Conservation (phyloP, 2,888 invertebrate genomes). For the Capitulum mitella region DNA sequence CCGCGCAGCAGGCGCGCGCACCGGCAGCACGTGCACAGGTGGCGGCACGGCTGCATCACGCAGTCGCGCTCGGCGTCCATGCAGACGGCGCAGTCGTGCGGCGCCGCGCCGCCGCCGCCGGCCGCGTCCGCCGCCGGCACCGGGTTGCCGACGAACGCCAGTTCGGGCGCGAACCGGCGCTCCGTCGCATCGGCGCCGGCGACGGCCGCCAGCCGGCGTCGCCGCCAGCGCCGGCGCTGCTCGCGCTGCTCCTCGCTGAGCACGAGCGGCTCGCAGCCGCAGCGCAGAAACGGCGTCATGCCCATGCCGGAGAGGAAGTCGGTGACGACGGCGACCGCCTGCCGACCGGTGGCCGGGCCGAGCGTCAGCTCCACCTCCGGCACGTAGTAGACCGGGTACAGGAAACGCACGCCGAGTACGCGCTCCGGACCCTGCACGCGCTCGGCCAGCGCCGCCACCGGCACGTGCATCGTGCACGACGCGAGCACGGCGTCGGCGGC, state of each 20-base stretch:
- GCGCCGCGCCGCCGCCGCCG: neutral
- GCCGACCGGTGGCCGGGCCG: conserved; percentile 40
- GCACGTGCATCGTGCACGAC: neutral
- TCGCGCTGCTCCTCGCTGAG: conserved; percentile 46
- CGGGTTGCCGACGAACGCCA: conserved; percentile 14
- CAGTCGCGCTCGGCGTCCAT: conserved; percentile 20
- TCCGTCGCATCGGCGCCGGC: neutral
- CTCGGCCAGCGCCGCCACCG: neutral
- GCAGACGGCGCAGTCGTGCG: conserved; percentile 20
- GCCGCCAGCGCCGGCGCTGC: conserved; percentile 32
- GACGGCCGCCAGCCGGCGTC: neutral
- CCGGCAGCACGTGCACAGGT: conserved; percentile 16
- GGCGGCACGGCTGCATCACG: neutral
- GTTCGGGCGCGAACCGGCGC: neutral
- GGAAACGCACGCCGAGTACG: conserved; percentile 45
- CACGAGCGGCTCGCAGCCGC: conserved; percentile 45
- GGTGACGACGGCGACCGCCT: conserved; percentile 43
- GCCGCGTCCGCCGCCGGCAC: neutral
- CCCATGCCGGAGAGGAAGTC: conserved; percentile 45
- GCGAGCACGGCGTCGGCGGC: neutral
- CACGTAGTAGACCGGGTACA: conserved; percentile 47
- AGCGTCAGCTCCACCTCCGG: conserved; percentile 43
- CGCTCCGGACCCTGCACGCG: conserved; percentile 40
- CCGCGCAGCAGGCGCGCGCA: conserved; percentile 21
- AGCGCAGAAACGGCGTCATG: conserved; percentile 46